Percentiles rank a stretch among this genome's conserved stretches.
Conservation (phyloP, 1,140 invertebrate species). For the Lepidostoma basale region DNA sequence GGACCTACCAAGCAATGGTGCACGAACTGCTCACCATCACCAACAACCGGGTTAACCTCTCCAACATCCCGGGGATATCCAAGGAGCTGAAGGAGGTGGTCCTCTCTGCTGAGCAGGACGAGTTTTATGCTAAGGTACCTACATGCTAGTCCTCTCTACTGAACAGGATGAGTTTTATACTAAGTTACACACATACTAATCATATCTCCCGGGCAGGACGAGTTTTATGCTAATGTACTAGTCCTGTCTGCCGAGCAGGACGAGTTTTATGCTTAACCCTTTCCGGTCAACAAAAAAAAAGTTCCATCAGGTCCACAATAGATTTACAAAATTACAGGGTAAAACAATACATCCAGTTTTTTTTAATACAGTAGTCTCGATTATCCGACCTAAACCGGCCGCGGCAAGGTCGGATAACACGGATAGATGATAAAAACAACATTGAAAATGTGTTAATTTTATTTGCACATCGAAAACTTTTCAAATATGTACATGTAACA, state of each 20-base stretch:
- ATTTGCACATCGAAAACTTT: no score
- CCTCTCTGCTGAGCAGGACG: conserved; percentile 93
- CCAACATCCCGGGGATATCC: conserved; percentile 78
- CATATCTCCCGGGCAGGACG: conserved; percentile 93
- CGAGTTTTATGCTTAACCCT: conserved; percentile 48
- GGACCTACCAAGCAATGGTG: conserved; percentile 99
- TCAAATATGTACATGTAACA: no score
- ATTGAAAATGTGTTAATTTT: no score
- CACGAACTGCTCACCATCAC: conserved; percentile 94
- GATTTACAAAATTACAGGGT: no score
- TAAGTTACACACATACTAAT: conserved; percentile 91
- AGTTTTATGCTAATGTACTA: conserved; percentile 95
- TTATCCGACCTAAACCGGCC: no score
- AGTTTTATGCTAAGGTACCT: conserved; percentile 96
- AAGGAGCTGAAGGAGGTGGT: conserved; percentile 94
- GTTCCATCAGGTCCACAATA: no score
- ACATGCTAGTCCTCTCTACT: conserved; percentile 90
- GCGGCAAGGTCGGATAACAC: no score
- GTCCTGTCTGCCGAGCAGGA: conserved; percentile 95
- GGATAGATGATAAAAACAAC: no score
- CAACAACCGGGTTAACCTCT: conserved; percentile 94
- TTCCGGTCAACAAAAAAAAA: no score
- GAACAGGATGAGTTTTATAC: conserved; percentile 99
- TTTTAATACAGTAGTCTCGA: no score
- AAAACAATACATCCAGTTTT: no score